Evolutionary conservation across 23 tunicate species (phyloP).

Genomic region (Diplosoma virens): DNA sequence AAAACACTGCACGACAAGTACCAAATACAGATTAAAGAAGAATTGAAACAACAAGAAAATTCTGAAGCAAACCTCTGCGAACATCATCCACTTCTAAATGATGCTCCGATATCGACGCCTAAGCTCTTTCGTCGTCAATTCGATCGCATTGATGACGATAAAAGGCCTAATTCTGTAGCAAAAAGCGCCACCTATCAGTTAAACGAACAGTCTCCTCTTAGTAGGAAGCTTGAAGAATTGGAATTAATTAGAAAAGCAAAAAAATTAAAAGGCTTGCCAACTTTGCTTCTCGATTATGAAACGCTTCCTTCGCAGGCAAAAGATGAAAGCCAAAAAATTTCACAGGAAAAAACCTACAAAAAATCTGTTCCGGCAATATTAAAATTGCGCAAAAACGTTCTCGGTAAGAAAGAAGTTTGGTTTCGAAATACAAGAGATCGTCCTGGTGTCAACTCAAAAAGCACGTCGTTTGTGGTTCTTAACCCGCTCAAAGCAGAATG

Average conservation of each 20-base stretch:
- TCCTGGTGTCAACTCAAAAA: too few relatives aligned
- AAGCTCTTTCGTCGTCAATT: constrained; percentile 2
- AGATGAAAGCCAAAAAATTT: constrained; percentile 25
- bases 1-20: constrained; percentile 16
- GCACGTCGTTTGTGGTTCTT: too few relatives aligned
- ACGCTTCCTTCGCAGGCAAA: not conserved
- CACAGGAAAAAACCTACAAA: constrained; percentile 67
- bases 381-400: constrained; percentile 14
- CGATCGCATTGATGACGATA: not conserved
- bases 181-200: constrained; percentile 43
- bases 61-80: not conserved
- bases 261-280: not conserved
- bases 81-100: not conserved
- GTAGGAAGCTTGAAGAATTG: constrained; percentile 38
- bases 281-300: constrained; percentile 23
- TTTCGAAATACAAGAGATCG: too few relatives aligned
- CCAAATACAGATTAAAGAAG: not conserved
- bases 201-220: constrained; percentile 30
- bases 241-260: constrained; percentile 8
- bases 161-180: constrained; percentile 24
- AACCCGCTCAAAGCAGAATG: too few relatives aligned
- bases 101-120: constrained; percentile 5
- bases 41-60: not conserved
- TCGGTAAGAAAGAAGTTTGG: not conserved
- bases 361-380: constrained; percentile 48